Evolutionary conservation across 2,113 vertebrate genomes (phyloP).

Genomic region (Hippolais icterina): DNA sequence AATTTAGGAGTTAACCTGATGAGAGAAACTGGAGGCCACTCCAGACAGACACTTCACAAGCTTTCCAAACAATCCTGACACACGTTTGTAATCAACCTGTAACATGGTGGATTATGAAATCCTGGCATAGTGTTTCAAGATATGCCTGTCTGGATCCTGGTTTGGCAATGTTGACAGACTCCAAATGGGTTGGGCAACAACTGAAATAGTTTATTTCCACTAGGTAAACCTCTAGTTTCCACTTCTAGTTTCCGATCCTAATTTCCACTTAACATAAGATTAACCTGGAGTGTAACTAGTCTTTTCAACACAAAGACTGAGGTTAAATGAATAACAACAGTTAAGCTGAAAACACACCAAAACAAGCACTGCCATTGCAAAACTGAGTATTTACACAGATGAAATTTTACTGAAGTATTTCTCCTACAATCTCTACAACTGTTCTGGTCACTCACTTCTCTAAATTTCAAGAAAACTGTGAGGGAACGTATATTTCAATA

Average conservation of each 20-base stretch:
- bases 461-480: background rate
- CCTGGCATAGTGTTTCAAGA: background rate
- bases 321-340: background rate
- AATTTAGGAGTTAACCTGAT: background rate
- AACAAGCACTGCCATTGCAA: background rate
- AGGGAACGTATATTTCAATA: background rate
- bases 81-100: background rate
- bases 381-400: background rate
- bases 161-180: background rate
- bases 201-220: background rate
- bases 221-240: background rate
- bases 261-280: background rate
- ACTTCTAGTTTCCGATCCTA: too few species aligned
- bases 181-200: background rate
- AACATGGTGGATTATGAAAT: background rate
- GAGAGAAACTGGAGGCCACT: background rate
- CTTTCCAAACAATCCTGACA: background rate
- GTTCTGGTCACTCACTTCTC: background rate
- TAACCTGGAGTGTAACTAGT: background rate
- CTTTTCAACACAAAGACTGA: background rate
- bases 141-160: background rate
- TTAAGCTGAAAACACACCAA: background rate
- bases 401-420: background rate
- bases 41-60: background rate
- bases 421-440: background rate